These are phyloP conservation scores for Leucophora obtusa DNA, from an alignment of 2,888 invertebrate species.

Conservation along the genomic window DNA sequence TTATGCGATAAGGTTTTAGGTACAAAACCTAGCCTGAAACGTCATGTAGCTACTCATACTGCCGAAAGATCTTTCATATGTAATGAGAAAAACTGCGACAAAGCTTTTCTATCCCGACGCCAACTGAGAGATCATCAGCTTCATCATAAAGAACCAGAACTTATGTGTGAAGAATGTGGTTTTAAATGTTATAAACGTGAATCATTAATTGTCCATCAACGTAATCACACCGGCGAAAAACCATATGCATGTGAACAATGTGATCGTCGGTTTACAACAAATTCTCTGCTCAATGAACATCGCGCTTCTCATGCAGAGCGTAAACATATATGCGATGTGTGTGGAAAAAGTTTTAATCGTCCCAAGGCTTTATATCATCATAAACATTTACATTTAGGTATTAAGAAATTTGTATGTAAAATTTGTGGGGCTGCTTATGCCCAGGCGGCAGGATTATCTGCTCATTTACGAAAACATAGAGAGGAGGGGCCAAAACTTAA, in stretches of 20 bases:
- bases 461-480: slow-evolving; percentile 68
- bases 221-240: slow-evolving; percentile 73
- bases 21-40: slow-evolving; percentile 30
- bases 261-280: slow-evolving; percentile 61
- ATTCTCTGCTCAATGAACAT: slow-evolving; percentile 63
- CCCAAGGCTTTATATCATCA: slow-evolving; percentile 70
- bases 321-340: slow-evolving; percentile 68
- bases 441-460: slow-evolving; percentile 70
- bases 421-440: slow-evolving; percentile 69
- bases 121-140: slow-evolving; percentile 66
- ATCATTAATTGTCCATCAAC: slow-evolving; percentile 72
- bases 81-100: slow-evolving; percentile 69
- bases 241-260: slow-evolving; percentile 68
- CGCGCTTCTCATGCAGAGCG: slow-evolving; percentile 66
- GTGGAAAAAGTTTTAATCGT: slow-evolving; percentile 69
- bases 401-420: slow-evolving; percentile 72
- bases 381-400: slow-evolving; percentile 68
- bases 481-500: slow-evolving; percentile 30
- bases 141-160: slow-evolving; percentile 57
- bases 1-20: slow-evolving; percentile 37
- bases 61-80: slow-evolving; percentile 66
- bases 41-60: slow-evolving; percentile 22
- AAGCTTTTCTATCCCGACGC: slow-evolving; percentile 70
- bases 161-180: slow-evolving; percentile 65
- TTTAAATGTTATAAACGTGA: slow-evolving; percentile 67